Percentiles rank a stretch among this genome's conserved stretches.
phyloP scores from a whole-genome alignment of 2,797 vertebrate genomes.

The Macropus fuliginosus region DNA sequence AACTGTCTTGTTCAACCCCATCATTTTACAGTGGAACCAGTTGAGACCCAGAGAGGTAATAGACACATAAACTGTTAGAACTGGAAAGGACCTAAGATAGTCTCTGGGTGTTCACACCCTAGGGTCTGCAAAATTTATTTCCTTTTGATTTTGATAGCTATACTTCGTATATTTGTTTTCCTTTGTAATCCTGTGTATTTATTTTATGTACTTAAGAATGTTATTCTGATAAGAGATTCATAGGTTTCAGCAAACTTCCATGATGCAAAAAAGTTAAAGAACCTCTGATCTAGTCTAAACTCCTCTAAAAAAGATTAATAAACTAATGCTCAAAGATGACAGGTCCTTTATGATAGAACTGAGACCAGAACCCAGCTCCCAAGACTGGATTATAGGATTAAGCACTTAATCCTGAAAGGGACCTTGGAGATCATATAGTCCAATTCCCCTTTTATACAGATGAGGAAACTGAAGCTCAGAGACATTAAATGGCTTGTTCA shows the following conservation, averaged over 20 bases:
- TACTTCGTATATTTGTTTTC: neutral
- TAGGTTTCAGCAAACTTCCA: neutral
- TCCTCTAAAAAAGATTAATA: neutral
- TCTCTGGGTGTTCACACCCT: neutral
- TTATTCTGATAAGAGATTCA: neutral
- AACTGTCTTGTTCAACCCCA: neutral
- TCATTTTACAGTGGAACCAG: neutral
- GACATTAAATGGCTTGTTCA: neutral
- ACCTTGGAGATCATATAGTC: neutral
- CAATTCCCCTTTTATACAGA: neutral
- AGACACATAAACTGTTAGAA: neutral
- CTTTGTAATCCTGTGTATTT: neutral
- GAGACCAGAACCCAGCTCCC: neutral
- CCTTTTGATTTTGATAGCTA: neutral
- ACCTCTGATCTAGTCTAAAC: neutral
- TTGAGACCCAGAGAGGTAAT: neutral
- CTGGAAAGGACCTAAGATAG: neutral
- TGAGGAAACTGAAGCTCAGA: neutral
- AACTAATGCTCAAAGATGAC: neutral
- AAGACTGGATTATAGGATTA: neutral
- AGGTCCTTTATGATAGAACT: neutral
- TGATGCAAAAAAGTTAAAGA: neutral
- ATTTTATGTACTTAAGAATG: neutral
- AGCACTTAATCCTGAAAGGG: neutral
- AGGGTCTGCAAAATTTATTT: neutral